Percentiles rank a stretch among this genome's conserved stretches.
Conservation (phyloP, 1,140 invertebrate genomes). For the Agrypnia vestita region DNA sequence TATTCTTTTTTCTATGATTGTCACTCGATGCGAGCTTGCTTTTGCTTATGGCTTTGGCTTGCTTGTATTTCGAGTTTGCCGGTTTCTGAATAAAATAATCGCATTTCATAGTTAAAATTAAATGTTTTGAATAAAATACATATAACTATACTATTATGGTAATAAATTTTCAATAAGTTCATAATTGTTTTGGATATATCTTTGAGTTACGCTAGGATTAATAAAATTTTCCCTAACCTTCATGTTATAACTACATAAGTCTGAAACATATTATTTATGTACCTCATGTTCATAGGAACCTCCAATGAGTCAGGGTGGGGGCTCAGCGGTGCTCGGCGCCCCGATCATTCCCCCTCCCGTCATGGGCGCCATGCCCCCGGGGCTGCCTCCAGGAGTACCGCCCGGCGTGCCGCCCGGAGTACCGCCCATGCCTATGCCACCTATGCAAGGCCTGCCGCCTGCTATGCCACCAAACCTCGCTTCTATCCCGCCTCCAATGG, state of each 20-base stretch:
- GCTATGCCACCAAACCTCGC: conserved; percentile 65
- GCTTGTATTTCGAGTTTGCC: too few species aligned
- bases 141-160: not conserved
- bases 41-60: too few species aligned
- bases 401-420: conserved; percentile 25
- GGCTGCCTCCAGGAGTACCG: conserved; percentile 56
- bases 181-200: too few species aligned
- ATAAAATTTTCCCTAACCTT: not conserved
- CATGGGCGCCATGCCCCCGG: conserved; percentile 49
- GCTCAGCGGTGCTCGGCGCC: conserved; percentile 62
- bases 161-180: not conserved
- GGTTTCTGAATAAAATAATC: too few species aligned
- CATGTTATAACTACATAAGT: not conserved
- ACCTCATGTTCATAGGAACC: conserved; percentile 62
- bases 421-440: conserved; percentile 66
- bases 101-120: not conserved
- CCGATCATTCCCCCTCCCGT: conserved; percentile 63
- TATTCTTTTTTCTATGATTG: too few species aligned
- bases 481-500: conserved; percentile 75
- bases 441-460: conserved; percentile 62
- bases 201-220: not conserved
- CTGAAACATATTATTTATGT: not conserved
- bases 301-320: conserved; percentile 65
- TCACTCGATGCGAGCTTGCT: too few species aligned
- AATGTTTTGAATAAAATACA: not conserved